Evolutionary conservation across 2,113 vertebrate species (phyloP), one percentile per base, ranked within the genome.

Genomic region (Promerops cafer): DNA sequence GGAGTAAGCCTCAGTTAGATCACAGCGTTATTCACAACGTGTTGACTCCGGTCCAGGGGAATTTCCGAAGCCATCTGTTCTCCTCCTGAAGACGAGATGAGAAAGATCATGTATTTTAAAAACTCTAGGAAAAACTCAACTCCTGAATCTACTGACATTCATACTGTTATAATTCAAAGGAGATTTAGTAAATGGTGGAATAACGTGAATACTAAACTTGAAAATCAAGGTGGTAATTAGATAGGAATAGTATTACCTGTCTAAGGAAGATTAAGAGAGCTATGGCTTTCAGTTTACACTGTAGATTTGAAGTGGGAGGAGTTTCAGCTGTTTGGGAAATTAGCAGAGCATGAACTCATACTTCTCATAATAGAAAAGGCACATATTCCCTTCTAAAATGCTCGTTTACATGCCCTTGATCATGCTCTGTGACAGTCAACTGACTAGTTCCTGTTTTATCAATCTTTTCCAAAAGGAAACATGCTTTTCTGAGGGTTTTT

Each of bases 31-130:
- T 49, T 75, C 47, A 50, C 1, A 0, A 60, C 11, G 10, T 27
- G 12, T 45, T 89, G 61, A 72, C 20, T 79, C 10, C 0, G 1
- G 17, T 76, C 37, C 74, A 85, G 21, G 16, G 35, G 31, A 93
- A 61, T 83, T 91, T 93, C 50, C 84, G 49, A 81, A 74, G 19
- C 44, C n/a, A 79, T 89, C 69, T 79, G n/a, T 90, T 85, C 26
- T 22, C 5, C 9, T 93, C 9, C 45, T 86, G 40, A 80, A 72
- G 40, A 70, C 37, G 40, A 53, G 33, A 76, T 72, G n/a, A 71
- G 13, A 44, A 75, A 56, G 28, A 84, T 0, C 4, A 19, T 89
- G 16, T 22, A 37, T 59, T 24, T 37, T 35, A 87, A 89, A 89
- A 35, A 4, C 18, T 30, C 5, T 42, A 59, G 35, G 3, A 66